Evolutionary conservation across 2,888 invertebrate species (phyloP), one percentile per base, ranked within the genome.

Genomic region (Pammene aurita): DNA sequence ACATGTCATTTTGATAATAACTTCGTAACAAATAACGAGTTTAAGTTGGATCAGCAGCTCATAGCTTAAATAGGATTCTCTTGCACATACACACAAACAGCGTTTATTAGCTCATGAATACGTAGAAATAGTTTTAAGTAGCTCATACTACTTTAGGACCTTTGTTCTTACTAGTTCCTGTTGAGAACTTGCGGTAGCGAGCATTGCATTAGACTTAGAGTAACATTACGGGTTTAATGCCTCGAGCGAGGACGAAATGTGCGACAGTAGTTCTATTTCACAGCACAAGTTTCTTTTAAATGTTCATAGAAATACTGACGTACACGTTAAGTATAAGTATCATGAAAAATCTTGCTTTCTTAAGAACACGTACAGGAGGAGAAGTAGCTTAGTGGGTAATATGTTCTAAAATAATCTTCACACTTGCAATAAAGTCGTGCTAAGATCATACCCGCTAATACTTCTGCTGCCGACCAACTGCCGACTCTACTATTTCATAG

Each of bases 191-290:
- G 67, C 14, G 67, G 61, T 35, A 26, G 67, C 26, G 41, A 62
- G 62, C 50, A 67, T 61, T 57, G 56, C 56, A 67, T 67, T 67
- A 62, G 50, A 62, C 56, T 62, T 67, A 62, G 56, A 62, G 56
- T 44, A 63, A 57, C 67, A 62, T 42, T 50, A 38, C 26, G 42
- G 55, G 56, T 48, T 56, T 67, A 62, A 56, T 62, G 42, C 56
- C 34, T 41, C 38, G 46, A 26, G 62, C 42, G 48, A 16, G 55
- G 56, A 63, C 50, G 65, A 55, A 44, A n/a, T 11, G 54, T 54
- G 63, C 41, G 52, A 63, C 13, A 41, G 11, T 50, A 46, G 61
- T 41, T 55, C 26, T 44, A 44, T 44, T 62, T 42, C 26, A 7
- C 26, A 41, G 50, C 62, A 50, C 35, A n/a, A 26, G 41, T 57